Evolutionary conservation across 2,113 vertebrate genomes (phyloP), one percentile per base, ranked within the genome.

Genomic region (Myiagra hebetior): DNA sequence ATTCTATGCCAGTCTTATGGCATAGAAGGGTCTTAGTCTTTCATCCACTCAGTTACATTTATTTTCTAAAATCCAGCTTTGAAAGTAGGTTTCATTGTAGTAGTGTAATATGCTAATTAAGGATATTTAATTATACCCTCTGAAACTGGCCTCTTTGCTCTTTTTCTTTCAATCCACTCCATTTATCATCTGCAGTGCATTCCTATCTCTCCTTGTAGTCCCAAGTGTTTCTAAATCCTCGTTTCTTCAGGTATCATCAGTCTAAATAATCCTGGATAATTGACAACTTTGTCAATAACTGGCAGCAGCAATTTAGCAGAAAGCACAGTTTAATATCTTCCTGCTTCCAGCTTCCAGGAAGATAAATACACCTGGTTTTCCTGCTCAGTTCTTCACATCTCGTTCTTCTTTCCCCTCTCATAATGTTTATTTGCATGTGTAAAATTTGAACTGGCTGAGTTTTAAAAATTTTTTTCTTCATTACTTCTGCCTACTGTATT

Each of bases 271-370:
- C 91, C 82, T 23, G 27, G 67, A 11, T 95, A 97, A 91, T 60
- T 93, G 96, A 93, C 92, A 95, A 77, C 92, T 83, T 95, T 95
- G 95, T 95, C 94, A 95, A 89, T 95, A 96, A 82, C 85, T 93
- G 75, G 78, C 89, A 87, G 91, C 85, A 85, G 86, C 92, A 92
- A 79, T 95, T 92, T 96, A 85, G 68, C 75, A 72, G 92, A 94
- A 87, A 77, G 62, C 44, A 62, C 17, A 56, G 41, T 95, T 95
- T 96, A 95, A 88, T 96, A 91, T 88, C 91, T 91, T 81, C 90
- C 68, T 87, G 75, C 70, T 88, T 86, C 77, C 87, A 87, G 69
- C 53, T 70, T 73, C 27, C 53, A 57, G 84, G 76, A 91, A 88
- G 86, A 91, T 30, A 74, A 77, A 95, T 94, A 82, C 44, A 89